Percentiles rank a stretch among this genome's conserved stretches.
Conservation (phyloP, 2,113 vertebrate species). For the Spea multiplicata region DNA sequence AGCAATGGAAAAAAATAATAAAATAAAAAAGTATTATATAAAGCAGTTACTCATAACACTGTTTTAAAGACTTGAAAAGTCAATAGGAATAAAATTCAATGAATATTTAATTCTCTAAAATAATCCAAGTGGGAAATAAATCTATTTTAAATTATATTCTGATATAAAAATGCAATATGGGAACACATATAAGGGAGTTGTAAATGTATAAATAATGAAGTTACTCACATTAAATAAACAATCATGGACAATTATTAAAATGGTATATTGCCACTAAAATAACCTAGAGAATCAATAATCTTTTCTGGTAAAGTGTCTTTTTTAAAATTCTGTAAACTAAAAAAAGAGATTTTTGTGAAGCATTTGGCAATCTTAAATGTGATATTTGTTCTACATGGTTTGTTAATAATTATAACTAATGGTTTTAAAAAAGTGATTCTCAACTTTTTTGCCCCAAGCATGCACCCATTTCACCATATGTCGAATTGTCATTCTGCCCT, state of each 20-base stretch:
- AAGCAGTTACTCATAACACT: not conserved
- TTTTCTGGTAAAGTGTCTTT: not conserved
- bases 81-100: constrained; percentile 26
- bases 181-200: not conserved
- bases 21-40: not conserved
- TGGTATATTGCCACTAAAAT: not conserved
- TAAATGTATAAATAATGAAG: constrained; percentile 24
- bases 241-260: constrained; percentile 11
- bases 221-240: not conserved
- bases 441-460: too few relatives aligned
- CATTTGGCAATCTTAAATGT: not conserved
- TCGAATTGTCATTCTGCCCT: too few relatives aligned
- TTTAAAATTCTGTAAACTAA: not conserved
- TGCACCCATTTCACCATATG: too few relatives aligned
- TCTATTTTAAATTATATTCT: constrained; percentile 12
- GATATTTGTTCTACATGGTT: too few relatives aligned
- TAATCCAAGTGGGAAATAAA: constrained; percentile 21
- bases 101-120: constrained; percentile 22
- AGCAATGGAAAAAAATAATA: not conserved
- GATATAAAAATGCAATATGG: constrained; percentile 17
- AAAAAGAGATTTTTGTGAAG: not conserved
- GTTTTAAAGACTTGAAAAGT: constrained; percentile 8
- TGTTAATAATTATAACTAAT: too few relatives aligned
- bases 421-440: too few relatives aligned
- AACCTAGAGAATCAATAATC: not conserved